Evolutionary conservation across 2,888 invertebrate genomes (phyloP).

Genomic region (Drosophila borealis): DNA sequence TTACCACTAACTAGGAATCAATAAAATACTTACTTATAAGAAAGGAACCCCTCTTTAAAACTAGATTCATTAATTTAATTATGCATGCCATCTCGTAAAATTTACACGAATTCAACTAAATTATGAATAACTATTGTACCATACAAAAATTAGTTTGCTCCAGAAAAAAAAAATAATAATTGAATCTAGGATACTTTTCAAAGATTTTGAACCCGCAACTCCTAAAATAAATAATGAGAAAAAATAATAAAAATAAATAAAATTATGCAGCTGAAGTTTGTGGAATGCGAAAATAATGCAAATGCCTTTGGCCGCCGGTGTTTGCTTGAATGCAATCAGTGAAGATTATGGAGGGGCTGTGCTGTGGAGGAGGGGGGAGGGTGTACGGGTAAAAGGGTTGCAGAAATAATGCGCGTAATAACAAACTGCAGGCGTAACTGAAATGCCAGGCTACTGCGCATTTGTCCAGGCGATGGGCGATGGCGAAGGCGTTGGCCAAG

Average conservation of each 20-base stretch:
- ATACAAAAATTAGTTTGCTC: slow-evolving; percentile 60
- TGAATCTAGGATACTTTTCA: slow-evolving; percentile 47
- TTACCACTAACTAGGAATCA: slow-evolving; percentile 38
- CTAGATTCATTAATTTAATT: slow-evolving; percentile 57
- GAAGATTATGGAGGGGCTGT: slow-evolving; percentile 47
- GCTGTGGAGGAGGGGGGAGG: slow-evolving; percentile 1
- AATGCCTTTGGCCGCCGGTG: slow-evolving; percentile 66
- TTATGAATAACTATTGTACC: slow-evolving; percentile 57
- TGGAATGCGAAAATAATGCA: slow-evolving; percentile 76
- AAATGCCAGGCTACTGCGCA: slow-evolving; percentile 80
- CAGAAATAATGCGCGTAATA: slow-evolving; percentile 76
- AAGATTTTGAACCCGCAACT: slow-evolving; percentile 45
- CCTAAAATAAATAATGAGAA: slow-evolving; percentile 48
- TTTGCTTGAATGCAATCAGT: slow-evolving; percentile 68
- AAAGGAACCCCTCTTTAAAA: slow-evolving; percentile 39
- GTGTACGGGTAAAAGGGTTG: slow-evolving; percentile 59
- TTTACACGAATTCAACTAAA: slow-evolving; percentile 51
- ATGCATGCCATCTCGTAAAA: slow-evolving; percentile 49
- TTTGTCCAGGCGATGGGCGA: slow-evolving; percentile 63
- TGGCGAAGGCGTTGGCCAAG: slow-evolving; percentile 75
- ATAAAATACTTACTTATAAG: slow-evolving; percentile 33
- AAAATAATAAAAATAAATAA: slow-evolving; percentile 53
- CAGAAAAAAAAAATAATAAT: slow-evolving; percentile 13
- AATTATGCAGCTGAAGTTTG: slow-evolving; percentile 55
- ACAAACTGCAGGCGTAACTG: slow-evolving; percentile 80